Evolutionary conservation across 2,888 invertebrate genomes (phyloP), one percentile per base, ranked within the genome.

Genomic region (Lepidonotus clava): DNA sequence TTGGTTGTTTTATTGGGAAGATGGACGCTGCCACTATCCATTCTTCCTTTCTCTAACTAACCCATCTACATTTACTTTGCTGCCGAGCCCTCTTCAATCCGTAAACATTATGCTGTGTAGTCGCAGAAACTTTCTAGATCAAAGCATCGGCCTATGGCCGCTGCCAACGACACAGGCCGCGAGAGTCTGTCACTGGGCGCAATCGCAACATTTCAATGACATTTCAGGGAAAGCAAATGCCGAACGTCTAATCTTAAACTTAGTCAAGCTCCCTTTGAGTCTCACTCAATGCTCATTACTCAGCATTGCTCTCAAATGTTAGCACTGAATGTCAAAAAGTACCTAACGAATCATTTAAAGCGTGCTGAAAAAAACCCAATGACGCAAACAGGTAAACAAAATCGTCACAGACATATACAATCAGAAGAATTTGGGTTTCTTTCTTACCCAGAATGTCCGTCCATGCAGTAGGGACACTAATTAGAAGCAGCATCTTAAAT

Each of bases 81-180:
- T 11, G 36, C 38, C 71, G 71, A 38, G n/a, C n/a, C n/a, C n/a
- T n/a, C n/a, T n/a, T n/a, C n/a, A n/a, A n/a, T 34, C 46, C 36
- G 71, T 71, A 71, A 71, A 71, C 71, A 34, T 38, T 6, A 38
- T 71, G 71, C 34, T 71, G 34, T 71, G 71, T 71, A 1, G 71
- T 1, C 71, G 24, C 36, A 1, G 38, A 71, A 38, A 34, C 34
- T 34, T 38, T 38, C 34, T 71, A 38, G 36, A 71, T 71, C 71
- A 71, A 4, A 34, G 36, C 18, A 38, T 34, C 38, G 71, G 71
- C 71, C 38, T 71, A 21, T 71, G 71, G 71, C 36, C 38, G 34
- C 36, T 71, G 71, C 38, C 21, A 21, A 2, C 28, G 28, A 14
- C 2, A 32, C n/a, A 11, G n/a, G 61, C n/a, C 61, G 28, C 28